These are phyloP conservation scores for Stigmatopora argus DNA, from an alignment of 2,113 vertebrate species.

Conservation along the genomic window DNA sequence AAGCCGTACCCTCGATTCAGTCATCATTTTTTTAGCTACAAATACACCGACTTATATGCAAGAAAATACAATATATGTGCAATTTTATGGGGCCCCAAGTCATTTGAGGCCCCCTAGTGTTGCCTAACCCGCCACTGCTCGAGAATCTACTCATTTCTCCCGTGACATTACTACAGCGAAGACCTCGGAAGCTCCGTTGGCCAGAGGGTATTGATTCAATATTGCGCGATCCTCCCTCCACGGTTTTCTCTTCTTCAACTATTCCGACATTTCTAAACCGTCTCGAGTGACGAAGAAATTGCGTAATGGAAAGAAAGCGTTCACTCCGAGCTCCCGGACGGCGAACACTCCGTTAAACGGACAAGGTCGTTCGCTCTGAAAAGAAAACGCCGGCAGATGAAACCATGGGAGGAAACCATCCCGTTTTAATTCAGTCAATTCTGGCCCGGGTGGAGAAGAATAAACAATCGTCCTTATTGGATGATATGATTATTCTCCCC, in stretches of 20 bases:
- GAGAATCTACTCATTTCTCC: constrained; percentile 37
- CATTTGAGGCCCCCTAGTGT: constrained; percentile 27
- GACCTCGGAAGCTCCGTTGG: constrained; percentile 58
- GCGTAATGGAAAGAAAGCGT: constrained; percentile 35
- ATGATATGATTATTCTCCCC: neutral
- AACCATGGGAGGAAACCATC: constrained; percentile 15
- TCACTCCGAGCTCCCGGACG: constrained; percentile 43
- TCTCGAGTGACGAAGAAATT: constrained; percentile 47
- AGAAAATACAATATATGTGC: neutral
- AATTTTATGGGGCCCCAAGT: neutral
- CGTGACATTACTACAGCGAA: constrained; percentile 47
- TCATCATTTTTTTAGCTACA: too few relatives aligned
- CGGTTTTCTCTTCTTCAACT: constrained; percentile 12
- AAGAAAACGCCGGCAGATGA: constrained; percentile 24
- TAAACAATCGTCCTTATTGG: neutral
- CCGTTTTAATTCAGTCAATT: constrained; percentile 8
- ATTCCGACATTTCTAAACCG: constrained; percentile 27
- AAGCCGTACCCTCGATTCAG: too few relatives aligned
- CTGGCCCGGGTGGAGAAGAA: neutral
- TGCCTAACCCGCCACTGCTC: constrained; percentile 33
- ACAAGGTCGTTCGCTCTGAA: constrained; percentile 26
- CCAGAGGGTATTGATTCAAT: constrained; percentile 61
- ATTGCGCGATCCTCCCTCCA: constrained; percentile 35
- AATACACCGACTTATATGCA: too few relatives aligned
- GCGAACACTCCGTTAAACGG: constrained; percentile 50